Base-by-base conservation (phyloP, 2,888 invertebrate species). In the Eupithecia inturbata region DNA sequence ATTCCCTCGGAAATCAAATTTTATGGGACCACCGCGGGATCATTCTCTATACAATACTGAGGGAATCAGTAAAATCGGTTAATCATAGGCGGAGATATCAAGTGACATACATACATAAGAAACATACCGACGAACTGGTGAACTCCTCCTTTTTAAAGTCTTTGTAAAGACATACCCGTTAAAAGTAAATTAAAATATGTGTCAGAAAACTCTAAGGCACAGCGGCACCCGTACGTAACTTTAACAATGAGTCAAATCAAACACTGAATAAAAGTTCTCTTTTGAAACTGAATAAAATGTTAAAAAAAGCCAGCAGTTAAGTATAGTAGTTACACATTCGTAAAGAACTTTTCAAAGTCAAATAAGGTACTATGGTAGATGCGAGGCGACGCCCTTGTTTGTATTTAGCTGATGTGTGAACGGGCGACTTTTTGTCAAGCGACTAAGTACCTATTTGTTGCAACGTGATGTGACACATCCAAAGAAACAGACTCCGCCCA, bases 291-390 rank as follows among this genome's bases (percentile, higher is more conserved):
- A 22, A 66, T 57, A 71, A 64, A 74, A 74, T 68, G 31, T 62
- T 16, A 62, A 64, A 69, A 72, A 66, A 45, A 68, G 19, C 62
- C 39, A 12, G 67, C 49, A 63, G 36, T 67, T 71, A 67, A 62
- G 62, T 70, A n/a, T n/a, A 53, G 62, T 73, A 73, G 76, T 73
- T 71, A 71, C 39, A 71, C 71, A 76, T 76, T 73, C 71, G 66
- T 16, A 76, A 68, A 71, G 73, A 76, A 73, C 68, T 68, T 76
- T 73, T 73, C 70, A 71, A 73, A 76, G 76, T 76, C 76, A 76
- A 71, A 73, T 71, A 73, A 73, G 76, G 68, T 68, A 67, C 73
- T 67, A 68, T 73, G 71, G 68, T 76, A 70, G 70, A 73, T 60
- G 70, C 70, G 70, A 73, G 49, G 72, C 67, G 70, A 73, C 76